A percentile compares a stretch with the other conserved stretches of the same genome.
Conservation (phyloP, 2,888 invertebrate species). For the Sarcophaga rosellei region DNA sequence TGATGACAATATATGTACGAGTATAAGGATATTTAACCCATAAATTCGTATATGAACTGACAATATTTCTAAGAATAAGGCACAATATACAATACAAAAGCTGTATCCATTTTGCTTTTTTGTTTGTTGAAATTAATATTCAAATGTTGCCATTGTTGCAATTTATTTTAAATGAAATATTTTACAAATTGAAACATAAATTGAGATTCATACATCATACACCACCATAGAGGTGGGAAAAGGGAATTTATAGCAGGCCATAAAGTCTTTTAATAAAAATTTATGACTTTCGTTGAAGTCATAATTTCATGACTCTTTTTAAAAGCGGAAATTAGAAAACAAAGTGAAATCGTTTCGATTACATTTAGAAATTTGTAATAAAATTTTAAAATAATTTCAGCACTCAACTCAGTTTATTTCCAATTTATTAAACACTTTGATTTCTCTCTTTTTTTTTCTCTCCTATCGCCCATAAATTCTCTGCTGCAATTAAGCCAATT, state of each 20-base stretch:
- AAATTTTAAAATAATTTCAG: no score
- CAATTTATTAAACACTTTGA: slow-evolving; percentile 6
- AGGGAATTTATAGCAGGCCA: background rate
- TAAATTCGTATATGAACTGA: no score
- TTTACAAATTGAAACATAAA: slow-evolving; percentile 43
- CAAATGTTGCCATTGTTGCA: slow-evolving; percentile 52
- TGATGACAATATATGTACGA: no score
- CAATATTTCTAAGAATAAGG: no score
- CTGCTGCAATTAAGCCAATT: slow-evolving; percentile 40
- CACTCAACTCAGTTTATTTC: background rate
- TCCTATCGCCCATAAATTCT: slow-evolving; percentile 38
- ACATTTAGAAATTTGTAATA: background rate
- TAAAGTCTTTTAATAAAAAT: slow-evolving; percentile 12
- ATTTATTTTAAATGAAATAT: slow-evolving; percentile 62
- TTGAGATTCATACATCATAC: background rate
- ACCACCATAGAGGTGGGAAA: background rate
- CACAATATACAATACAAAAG: no score
- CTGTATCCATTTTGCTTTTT: background rate
- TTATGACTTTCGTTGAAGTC: slow-evolving; percentile 35
- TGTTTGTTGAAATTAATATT: slow-evolving; percentile 49
- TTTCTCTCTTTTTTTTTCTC: background rate
- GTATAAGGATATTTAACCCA: no score
- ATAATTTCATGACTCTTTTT: slow-evolving; percentile 29
- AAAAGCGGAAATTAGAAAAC: slow-evolving; percentile 14
- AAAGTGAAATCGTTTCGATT: background rate